phyloP scores from a whole-genome alignment of 2,888 invertebrate species.

The Aphidoletes aphidimyza region DNA sequence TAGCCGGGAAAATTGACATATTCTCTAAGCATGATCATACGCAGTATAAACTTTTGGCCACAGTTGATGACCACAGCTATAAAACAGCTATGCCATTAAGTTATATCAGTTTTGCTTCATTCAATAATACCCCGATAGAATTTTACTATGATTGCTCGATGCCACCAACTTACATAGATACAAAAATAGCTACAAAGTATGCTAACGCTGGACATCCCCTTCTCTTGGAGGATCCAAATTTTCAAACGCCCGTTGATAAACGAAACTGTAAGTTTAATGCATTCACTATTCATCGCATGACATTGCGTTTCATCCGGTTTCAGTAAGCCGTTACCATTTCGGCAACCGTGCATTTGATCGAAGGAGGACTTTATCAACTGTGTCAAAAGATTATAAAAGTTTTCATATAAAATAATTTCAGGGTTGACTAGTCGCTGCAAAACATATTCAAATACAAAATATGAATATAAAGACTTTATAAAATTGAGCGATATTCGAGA shows the following conservation, averaged over 20 bases:
- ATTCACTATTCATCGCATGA: background rate
- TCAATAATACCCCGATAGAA: background rate
- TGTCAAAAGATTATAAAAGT: too few relatives aligned
- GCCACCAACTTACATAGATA: background rate
- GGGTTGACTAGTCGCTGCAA: conserved; percentile 18
- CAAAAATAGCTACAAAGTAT: background rate
- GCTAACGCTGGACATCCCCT: background rate
- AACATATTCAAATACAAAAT: background rate
- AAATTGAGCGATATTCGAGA: conserved; percentile 12
- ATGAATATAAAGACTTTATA: conserved; percentile 23
- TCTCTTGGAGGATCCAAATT: conserved; percentile 2
- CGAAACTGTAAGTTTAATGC: conserved; percentile 20
- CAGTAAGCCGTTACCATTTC: too few relatives aligned
- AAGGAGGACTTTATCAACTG: too few relatives aligned
- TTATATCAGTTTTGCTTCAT: conserved; percentile 1
- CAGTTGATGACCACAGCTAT: background rate
- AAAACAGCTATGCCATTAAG: background rate
- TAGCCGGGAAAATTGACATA: background rate
- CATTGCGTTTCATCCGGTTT: too few relatives aligned
- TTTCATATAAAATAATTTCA: background rate
- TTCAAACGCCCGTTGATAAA: conserved; percentile 1
- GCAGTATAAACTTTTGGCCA: background rate
- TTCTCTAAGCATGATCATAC: conserved; percentile 36
- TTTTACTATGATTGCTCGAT: conserved; percentile 4
- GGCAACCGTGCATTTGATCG: too few relatives aligned